phyloP scores from a whole-genome alignment of 2,797 vertebrate genomes.

The Periparus ater region DNA sequence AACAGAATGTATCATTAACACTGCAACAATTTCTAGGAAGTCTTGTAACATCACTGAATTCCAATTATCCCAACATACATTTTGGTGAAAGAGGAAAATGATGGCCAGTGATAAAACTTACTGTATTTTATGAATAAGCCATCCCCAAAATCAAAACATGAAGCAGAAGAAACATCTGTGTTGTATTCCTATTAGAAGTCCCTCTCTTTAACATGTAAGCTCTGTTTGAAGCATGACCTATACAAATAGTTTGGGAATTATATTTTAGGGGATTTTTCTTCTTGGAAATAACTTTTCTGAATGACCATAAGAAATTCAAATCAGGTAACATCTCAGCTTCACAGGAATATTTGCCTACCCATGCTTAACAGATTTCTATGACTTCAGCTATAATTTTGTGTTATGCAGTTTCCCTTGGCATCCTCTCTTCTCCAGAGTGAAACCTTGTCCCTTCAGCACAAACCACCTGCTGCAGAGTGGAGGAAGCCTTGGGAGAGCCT shows the following conservation, averaged over 20 bases:
- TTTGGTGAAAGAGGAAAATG: neutral
- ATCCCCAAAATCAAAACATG: neutral
- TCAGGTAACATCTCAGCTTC: neutral
- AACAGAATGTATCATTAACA: too few relatives aligned
- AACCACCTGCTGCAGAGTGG: neutral
- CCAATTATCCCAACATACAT: neutral
- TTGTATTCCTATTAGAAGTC: neutral
- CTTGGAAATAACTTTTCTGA: neutral
- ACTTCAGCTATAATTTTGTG: neutral
- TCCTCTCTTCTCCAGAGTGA: neutral
- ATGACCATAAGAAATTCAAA: neutral
- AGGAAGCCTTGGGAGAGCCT: neutral
- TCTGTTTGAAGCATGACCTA: neutral
- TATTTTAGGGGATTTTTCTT: neutral
- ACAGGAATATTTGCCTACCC: neutral
- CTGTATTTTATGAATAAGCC: neutral
- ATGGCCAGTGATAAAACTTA: neutral
- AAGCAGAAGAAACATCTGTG: neutral
- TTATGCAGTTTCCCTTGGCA: neutral
- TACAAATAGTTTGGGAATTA: neutral
- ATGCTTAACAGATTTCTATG: neutral
- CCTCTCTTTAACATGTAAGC: neutral
- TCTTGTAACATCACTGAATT: neutral
- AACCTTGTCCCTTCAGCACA: neutral
- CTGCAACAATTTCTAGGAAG: neutral